phyloP scores from a whole-genome alignment of 2,797 vertebrate genomes.

The Bovichtus diacanthus region DNA sequence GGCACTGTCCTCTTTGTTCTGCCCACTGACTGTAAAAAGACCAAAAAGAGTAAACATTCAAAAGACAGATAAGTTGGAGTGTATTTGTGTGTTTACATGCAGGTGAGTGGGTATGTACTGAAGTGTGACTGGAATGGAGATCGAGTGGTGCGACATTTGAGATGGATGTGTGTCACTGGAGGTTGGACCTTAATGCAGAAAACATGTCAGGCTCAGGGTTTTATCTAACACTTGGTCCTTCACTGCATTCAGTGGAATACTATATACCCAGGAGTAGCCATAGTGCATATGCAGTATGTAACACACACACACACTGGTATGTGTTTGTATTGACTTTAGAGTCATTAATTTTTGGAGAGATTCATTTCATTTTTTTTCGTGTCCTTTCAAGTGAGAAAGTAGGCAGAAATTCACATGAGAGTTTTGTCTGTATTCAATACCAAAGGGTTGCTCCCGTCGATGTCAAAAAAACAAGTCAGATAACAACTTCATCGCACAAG shows the following conservation, averaged over 20 bases:
- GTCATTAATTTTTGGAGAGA: too few relatives aligned
- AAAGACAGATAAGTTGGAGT: conserved; percentile 20
- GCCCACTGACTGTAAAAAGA: conserved; percentile 12
- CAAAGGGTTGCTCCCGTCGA: background rate
- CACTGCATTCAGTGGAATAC: conserved; percentile 5
- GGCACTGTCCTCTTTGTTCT: background rate
- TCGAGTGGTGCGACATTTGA: conserved; percentile 51
- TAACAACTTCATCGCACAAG: background rate
- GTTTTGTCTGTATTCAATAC: background rate
- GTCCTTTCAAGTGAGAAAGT: background rate
- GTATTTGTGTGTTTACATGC: conserved; percentile 47
- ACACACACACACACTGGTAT: background rate
- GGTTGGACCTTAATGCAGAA: conserved; percentile 70
- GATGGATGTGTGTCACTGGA: conserved; percentile 35
- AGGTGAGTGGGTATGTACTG: conserved; percentile 10
- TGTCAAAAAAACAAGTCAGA: background rate
- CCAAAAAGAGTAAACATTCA: conserved; percentile 1
- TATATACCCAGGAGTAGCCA: conserved; percentile 12
- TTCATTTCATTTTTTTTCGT: background rate
- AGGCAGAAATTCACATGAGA: background rate
- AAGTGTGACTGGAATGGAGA: conserved; percentile 54
- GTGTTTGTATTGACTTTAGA: background rate
- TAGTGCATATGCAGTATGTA: background rate
- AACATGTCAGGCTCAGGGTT: conserved; percentile 55
- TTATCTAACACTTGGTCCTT: conserved; percentile 38